Evolutionary conservation across 2,888 invertebrate species (phyloP).

Genomic region (Pristionchus arcanus): DNA sequence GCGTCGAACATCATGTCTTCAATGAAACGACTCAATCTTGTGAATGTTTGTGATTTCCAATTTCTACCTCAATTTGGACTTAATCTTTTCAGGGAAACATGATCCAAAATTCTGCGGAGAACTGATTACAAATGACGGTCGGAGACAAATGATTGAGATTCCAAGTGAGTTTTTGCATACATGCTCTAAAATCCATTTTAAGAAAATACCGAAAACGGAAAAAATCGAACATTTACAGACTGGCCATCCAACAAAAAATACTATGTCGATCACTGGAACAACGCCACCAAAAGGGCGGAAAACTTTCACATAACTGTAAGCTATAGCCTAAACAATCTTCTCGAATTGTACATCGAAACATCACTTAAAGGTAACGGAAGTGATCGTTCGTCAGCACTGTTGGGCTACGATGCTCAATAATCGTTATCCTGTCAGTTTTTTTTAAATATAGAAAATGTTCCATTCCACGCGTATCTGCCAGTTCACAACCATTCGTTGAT

Average conservation of each 20-base stretch:
- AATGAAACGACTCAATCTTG: neutral
- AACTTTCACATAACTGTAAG: neutral
- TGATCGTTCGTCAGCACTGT: conserved; percentile 8
- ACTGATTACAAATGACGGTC: neutral
- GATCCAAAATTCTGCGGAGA: neutral
- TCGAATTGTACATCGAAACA: too few relatives aligned
- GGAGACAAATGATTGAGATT: neutral
- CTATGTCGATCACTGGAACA: conserved; percentile 1
- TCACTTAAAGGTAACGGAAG: neutral
- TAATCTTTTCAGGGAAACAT: too few relatives aligned
- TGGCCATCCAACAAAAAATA: neutral
- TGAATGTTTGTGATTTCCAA: neutral
- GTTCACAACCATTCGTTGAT: too few relatives aligned
- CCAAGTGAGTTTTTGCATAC: neutral
- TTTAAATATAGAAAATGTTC: too few relatives aligned
- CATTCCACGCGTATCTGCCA: too few relatives aligned
- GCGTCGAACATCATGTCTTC: neutral
- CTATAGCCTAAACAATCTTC: neutral
- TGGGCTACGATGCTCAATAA: neutral
- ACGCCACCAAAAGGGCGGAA: neutral
- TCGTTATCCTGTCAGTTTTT: too few relatives aligned
- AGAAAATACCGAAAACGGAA: too few relatives aligned
- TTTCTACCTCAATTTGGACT: too few relatives aligned
- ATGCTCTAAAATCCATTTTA: too few relatives aligned
- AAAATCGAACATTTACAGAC: neutral